Evolutionary conservation across 2,113 vertebrate genomes (phyloP).

Genomic region (Saguinus imperator): DNA sequence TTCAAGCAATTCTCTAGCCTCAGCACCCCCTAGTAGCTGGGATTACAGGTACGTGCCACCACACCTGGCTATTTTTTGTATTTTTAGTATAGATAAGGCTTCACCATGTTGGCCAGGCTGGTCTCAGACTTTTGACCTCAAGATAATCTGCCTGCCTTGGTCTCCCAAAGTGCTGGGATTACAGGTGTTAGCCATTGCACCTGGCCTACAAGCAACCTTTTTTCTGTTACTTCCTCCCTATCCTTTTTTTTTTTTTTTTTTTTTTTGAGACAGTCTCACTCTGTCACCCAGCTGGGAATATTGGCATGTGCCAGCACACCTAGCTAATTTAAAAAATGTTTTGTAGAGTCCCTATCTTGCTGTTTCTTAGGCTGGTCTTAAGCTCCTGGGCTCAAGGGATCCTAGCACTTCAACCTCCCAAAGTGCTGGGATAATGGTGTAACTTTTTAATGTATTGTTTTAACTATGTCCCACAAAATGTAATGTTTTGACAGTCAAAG

Average conservation of each 20-base stretch:
- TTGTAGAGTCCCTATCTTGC: neutral
- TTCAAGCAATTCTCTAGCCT: too few relatives aligned
- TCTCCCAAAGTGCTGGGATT: too few relatives aligned
- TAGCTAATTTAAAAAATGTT: neutral
- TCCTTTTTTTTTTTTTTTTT: neutral
- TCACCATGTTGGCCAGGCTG: too few relatives aligned
- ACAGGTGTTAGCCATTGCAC: too few relatives aligned
- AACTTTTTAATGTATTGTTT: neutral
- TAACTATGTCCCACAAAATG: neutral
- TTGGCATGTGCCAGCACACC: neutral
- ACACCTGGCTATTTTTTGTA: too few relatives aligned
- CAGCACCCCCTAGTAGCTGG: too few relatives aligned
- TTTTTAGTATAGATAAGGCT: too few relatives aligned
- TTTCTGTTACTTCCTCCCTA: neutral
- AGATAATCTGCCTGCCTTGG: too few relatives aligned
- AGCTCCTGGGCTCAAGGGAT: neutral
- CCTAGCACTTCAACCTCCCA: neutral
- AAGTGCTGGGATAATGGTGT: neutral
- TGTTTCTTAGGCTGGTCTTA: neutral
- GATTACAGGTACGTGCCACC: too few relatives aligned
- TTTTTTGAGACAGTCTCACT: neutral
- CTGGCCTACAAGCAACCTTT: neutral
- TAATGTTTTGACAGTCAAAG: neutral
- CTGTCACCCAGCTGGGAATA: neutral
- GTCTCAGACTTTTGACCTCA: too few relatives aligned